A percentile compares a stretch with the other conserved stretches of the same genome.
Evolutionary conservation across 2,888 invertebrate genomes (phyloP).

Genomic region (Meiosimyza decipiens): DNA sequence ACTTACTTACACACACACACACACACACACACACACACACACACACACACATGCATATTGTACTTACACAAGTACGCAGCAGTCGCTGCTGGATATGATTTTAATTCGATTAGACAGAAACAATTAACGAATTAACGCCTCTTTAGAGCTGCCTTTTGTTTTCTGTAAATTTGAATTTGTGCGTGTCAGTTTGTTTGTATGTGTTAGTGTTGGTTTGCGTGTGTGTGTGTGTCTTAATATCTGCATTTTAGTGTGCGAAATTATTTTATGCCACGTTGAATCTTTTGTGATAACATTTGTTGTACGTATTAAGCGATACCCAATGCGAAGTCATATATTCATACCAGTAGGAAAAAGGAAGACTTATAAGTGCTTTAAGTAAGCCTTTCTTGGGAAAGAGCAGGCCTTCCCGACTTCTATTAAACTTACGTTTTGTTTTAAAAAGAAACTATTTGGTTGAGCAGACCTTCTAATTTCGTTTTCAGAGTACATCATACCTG

Average conservation of each 20-base stretch:
- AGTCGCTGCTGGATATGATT: slow-evolving; percentile 59
- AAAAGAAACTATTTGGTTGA: too few species aligned
- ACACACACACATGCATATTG: slow-evolving; percentile 12
- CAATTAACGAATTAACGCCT: slow-evolving; percentile 68
- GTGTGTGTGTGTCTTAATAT: slow-evolving; percentile 29
- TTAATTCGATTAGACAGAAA: slow-evolving; percentile 67
- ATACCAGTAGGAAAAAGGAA: too few species aligned
- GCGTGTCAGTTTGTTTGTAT: slow-evolving; percentile 24
- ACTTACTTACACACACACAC: slow-evolving; percentile 16
- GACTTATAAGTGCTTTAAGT: too few species aligned
- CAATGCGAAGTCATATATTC: too few species aligned
- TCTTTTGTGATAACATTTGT: slow-evolving; percentile 32
- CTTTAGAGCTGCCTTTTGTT: slow-evolving; percentile 52
- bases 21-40: slow-evolving; percentile 21
- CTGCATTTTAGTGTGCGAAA: slow-evolving; percentile 34
- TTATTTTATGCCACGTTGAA: slow-evolving; percentile 40
- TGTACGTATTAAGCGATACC: not conserved
- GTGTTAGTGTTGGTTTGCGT: slow-evolving; percentile 34
- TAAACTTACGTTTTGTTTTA: too few species aligned
- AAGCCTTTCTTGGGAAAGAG: too few species aligned
- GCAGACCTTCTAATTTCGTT: too few species aligned
- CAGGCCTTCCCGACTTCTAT: too few species aligned
- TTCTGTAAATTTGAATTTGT: slow-evolving; percentile 1
- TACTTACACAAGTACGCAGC: slow-evolving; percentile 38
- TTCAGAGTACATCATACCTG: too few species aligned